Conservation (phyloP, 2,113 vertebrate species). For the Siphamia tubifer region DNA sequence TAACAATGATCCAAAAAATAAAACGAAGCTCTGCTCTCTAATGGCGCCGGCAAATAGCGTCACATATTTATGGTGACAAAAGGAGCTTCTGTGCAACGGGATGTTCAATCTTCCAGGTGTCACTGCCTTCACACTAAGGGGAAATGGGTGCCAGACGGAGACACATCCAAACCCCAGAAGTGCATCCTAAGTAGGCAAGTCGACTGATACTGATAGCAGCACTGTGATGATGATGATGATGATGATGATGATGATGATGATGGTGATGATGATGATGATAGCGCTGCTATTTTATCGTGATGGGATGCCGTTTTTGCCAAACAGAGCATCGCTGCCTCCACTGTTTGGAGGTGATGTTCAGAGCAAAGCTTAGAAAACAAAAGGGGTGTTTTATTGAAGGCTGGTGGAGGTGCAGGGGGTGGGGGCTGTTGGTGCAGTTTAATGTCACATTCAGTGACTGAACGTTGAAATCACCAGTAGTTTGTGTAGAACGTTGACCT, state of each 20-base stretch:
- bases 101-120: too few species aligned
- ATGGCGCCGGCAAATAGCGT: too few species aligned
- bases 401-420: neutral
- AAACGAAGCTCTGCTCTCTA: too few species aligned
- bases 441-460: neutral
- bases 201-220: constrained; percentile 31
- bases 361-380: constrained; percentile 54
- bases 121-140: too few species aligned
- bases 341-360: constrained; percentile 10
- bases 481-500: neutral
- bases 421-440: neutral
- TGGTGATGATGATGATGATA: constrained; percentile 46
- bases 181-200: constrained; percentile 57
- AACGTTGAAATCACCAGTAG: neutral
- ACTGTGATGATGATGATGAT: constrained; percentile 30
- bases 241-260: constrained; percentile 45
- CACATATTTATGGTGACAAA: too few species aligned
- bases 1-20: too few species aligned
- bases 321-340: constrained; percentile 37
- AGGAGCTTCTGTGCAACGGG: too few species aligned
- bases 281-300: constrained; percentile 53
- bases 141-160: too few species aligned
- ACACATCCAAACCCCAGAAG: too few species aligned
- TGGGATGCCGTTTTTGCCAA: constrained; percentile 42
- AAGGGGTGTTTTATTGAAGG: constrained; percentile 19